phyloP scores from a whole-genome alignment of 2,888 invertebrate species.

The Dioctria rufipes region DNA sequence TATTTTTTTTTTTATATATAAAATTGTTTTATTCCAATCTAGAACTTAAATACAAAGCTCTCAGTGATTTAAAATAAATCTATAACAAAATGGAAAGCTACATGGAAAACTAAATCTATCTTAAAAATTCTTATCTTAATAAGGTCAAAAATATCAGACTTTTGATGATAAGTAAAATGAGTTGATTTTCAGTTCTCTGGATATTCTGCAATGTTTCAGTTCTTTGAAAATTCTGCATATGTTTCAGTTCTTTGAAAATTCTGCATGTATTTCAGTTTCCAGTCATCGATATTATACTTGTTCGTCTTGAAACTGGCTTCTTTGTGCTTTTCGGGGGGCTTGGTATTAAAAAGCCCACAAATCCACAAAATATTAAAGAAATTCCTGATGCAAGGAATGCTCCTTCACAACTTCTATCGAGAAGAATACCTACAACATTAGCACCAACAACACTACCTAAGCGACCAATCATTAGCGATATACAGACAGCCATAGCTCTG shows the following conservation, averaged over 20 bases:
- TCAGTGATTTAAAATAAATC: not conserved
- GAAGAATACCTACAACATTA: constrained; percentile 70
- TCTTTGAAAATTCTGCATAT: not conserved
- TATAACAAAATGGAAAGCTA: constrained; percentile 20
- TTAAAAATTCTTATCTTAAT: constrained; percentile 17
- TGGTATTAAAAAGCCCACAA: constrained; percentile 64
- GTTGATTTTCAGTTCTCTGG: constrained; percentile 31
- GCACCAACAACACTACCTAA: constrained; percentile 72
- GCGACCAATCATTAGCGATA: constrained; percentile 73
- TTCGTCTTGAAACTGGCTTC: constrained; percentile 59
- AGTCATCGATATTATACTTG: constrained; percentile 64
- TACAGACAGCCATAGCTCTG: constrained; percentile 73
- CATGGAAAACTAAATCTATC: not conserved
- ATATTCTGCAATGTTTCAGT: not conserved
- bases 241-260: not conserved
- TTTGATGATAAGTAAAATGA: constrained; percentile 28
- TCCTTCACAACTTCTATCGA: constrained; percentile 71
- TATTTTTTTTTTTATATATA: no score
- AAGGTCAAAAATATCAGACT: constrained; percentile 52
- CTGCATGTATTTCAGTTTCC: constrained; percentile 62
- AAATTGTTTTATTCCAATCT: not conserved
- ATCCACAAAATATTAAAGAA: constrained; percentile 63
- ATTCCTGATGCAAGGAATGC: constrained; percentile 67
- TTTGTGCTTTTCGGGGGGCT: constrained; percentile 57
- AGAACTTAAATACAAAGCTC: not conserved